These are phyloP conservation scores for Mesocentrotus franciscanus DNA, from an alignment of 53 echinoderm and acorn worm species.

Conservation along the genomic window DNA sequence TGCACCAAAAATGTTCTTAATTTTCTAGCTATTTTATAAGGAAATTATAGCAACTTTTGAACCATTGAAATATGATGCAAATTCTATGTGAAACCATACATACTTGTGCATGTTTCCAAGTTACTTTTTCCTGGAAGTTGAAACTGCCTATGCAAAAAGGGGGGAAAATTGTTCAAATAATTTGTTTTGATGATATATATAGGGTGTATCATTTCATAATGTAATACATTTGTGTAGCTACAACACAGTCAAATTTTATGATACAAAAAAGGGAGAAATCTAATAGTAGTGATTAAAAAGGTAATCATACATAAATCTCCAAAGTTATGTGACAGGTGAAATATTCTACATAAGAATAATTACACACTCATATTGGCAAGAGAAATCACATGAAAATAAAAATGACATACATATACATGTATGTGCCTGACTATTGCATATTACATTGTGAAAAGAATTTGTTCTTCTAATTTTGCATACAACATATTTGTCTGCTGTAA, in stretches of 20 bases:
- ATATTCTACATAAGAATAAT: background rate
- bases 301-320: background rate
- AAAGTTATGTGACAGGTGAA: background rate
- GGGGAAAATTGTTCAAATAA: background rate
- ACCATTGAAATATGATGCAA: background rate
- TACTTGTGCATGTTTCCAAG: background rate
- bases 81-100: background rate
- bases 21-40: too few species aligned
- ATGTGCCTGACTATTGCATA: background rate
- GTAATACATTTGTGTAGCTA: too few species aligned
- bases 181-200: too few species aligned
- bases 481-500: background rate
- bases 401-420: background rate
- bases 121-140: background rate
- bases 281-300: too few species aligned
- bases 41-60: background rate
- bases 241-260: too few species aligned
- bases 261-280: too few species aligned
- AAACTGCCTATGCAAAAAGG: background rate
- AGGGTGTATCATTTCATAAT: too few species aligned
- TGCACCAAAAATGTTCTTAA: background rate
- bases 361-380: constrained; percentile 9
- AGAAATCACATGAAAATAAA: background rate
- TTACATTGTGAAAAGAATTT: background rate
- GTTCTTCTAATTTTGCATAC: background rate